Conservation (phyloP, 1,140 invertebrate genomes). For the Drosophila albomicans region DNA sequence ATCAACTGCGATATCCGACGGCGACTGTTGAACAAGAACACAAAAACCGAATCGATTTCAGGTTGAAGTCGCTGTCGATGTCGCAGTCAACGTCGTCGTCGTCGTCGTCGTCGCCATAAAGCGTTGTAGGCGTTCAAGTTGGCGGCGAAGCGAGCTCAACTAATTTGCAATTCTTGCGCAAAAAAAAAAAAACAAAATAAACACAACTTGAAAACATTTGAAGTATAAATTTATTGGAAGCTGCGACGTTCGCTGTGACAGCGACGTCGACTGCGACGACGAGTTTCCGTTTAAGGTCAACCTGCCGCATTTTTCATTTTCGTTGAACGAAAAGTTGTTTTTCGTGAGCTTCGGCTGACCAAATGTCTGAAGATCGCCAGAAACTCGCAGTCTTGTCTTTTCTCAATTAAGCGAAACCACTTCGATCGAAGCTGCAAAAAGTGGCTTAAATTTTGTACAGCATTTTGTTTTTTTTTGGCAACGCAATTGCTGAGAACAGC, state of each 20-base stretch:
- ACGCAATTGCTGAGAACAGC: constrained; percentile 49
- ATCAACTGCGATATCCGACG: constrained; percentile 58
- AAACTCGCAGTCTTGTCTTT: constrained; percentile 19
- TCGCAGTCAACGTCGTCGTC: constrained; percentile 25
- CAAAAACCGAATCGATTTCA: constrained; percentile 28
- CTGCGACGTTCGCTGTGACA: constrained; percentile 25
- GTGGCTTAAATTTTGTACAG: constrained; percentile 19
- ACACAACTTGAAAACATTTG: constrained; percentile 59
- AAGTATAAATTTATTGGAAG: constrained; percentile 69
- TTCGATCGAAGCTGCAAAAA: constrained; percentile 22
- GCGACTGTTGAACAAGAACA: constrained; percentile 57
- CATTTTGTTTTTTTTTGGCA: constrained; percentile 13
- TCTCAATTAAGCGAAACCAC: constrained; percentile 46
- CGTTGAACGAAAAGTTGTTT: constrained; percentile 69
- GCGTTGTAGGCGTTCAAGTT: constrained; percentile 68
- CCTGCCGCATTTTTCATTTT: constrained; percentile 71
- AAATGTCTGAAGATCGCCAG: constrained; percentile 43
- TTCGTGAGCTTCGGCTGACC: constrained; percentile 63
- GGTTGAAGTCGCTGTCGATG: constrained; percentile 7
- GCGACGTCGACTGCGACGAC: constrained; percentile 47
- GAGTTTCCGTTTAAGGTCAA: constrained; percentile 83
- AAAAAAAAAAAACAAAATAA: constrained; percentile 49
- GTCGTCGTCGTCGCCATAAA: constrained; percentile 44
- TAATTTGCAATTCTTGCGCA: constrained; percentile 82
- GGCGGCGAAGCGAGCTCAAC: constrained; percentile 50